These are phyloP conservation scores for Podarcis raffonei DNA, from an alignment of 2,113 vertebrate species.

Conservation along the genomic window DNA sequence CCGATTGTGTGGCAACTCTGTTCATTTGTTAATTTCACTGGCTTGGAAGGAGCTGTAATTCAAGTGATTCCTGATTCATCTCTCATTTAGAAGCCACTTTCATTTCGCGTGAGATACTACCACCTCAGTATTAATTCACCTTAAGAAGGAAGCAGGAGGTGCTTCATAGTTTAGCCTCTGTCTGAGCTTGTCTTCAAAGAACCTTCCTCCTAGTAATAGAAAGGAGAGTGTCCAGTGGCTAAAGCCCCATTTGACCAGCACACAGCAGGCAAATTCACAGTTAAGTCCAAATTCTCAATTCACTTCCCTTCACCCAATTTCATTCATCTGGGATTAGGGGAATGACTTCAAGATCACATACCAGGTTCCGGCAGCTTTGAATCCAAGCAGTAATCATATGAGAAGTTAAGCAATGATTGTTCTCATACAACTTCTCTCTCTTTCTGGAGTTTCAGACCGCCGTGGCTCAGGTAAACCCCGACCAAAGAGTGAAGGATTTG, in stretches of 20 bases:
- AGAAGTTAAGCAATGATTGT: not conserved
- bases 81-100: not conserved
- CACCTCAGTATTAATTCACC: not conserved
- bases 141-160: not conserved
- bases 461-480: conserved; percentile 91
- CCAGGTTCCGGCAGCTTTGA: not conserved
- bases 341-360: not conserved
- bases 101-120: not conserved
- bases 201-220: not conserved
- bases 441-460: conserved; percentile 84
- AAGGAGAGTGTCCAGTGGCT: not conserved
- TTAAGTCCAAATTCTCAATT: not conserved
- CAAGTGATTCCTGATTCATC: not conserved
- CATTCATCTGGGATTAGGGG: not conserved
- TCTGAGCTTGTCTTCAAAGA: not conserved
- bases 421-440: conserved; percentile 34
- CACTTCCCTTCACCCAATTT: not conserved
- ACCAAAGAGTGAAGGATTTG: conserved; percentile 98
- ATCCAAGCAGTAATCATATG: not conserved
- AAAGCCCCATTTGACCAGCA: not conserved
- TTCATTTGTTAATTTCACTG: not conserved
- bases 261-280: not conserved
- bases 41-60: not conserved
- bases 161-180: not conserved
- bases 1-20: not conserved